These are phyloP conservation scores for Piprites chloris DNA, from an alignment of 2,113 vertebrate species.

Conservation along the genomic window DNA sequence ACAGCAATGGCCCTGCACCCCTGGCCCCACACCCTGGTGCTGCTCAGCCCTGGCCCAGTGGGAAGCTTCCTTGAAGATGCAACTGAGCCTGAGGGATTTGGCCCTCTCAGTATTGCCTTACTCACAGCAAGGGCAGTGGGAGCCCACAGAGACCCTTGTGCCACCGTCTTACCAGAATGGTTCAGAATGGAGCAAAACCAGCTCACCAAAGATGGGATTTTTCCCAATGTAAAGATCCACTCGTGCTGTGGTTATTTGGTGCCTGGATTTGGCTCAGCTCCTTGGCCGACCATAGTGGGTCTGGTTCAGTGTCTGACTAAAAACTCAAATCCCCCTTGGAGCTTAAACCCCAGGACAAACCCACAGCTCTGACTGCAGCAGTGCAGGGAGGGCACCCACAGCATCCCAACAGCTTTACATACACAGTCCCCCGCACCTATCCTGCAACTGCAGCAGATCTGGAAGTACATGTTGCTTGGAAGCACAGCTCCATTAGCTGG, in stretches of 20 bases:
- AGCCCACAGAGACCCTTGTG: not conserved
- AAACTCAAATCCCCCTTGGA: not conserved
- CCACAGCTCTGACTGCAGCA: not conserved
- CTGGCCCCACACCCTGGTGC: not conserved
- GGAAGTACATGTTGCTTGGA: not conserved
- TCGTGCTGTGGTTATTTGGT: accelerated
- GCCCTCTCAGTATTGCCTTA: too few species aligned
- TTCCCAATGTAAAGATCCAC: not conserved
- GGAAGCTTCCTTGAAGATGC: accelerated
- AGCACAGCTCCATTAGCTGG: not conserved
- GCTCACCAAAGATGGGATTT: too few species aligned
- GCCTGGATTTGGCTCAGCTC: not conserved
- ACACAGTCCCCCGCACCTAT: accelerated
- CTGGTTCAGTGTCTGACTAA: not conserved
- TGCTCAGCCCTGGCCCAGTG: accelerated
- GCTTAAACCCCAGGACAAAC: not conserved
- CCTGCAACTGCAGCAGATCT: not conserved
- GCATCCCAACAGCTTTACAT: accelerated
- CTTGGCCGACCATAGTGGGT: accelerated
- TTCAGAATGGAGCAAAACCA: not conserved
- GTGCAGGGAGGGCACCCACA: accelerated
- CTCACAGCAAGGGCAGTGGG: not conserved
- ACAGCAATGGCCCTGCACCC: not conserved
- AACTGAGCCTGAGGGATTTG: too few species aligned
- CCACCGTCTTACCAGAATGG: not conserved